Evolutionary conservation across 2,113 vertebrate species (phyloP), one percentile per base, ranked within the genome.

Genomic region (Ceyx melanurus): DNA sequence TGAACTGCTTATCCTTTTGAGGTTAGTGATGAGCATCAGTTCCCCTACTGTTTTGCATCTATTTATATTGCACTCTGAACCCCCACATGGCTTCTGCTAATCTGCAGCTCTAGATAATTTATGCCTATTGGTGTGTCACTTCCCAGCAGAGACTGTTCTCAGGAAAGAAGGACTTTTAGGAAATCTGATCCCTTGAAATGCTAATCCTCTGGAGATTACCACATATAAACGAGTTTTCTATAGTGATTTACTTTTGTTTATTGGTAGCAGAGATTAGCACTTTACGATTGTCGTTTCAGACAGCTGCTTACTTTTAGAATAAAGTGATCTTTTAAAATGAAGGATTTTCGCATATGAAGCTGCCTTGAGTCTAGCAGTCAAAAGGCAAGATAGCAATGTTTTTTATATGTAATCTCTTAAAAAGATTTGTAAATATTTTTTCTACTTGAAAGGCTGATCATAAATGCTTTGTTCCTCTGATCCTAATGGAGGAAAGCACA

Each of bases 91-190:
- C 96, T 94, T 97, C 92, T 96, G 92, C 97, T 98, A 98, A 97
- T 98, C 97, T 97, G 86, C 77, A 95, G 97, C 95, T 96, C 97
- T 93, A 96, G 96, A 97, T 98, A 97, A 98, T 97, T 97, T 97
- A 97, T 98, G 97, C 95, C 88, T 96, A 68, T 96, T 95, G 89
- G 93, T 97, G 96, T 97, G 97, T 96, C 97, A 96, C 96, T 95
- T 97, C 96, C 87, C 91, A 57, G 94, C 90, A 88, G 90, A 96
- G 54, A 88, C 89, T 96, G 86, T 97, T 98, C 97, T 97, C 97
- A 95, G 90, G 66, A 89, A 95, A 89, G 90, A 97, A 97, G 46
- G 87, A 96, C 95, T 96, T 96, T 97, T 96, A 97, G 91, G 95
- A 97, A 97, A 97, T 96, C 78, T 90, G 97, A 97, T 97, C 96